Evolutionary conservation across 2,888 invertebrate species (phyloP).

Genomic region (Oasisia sp.): DNA sequence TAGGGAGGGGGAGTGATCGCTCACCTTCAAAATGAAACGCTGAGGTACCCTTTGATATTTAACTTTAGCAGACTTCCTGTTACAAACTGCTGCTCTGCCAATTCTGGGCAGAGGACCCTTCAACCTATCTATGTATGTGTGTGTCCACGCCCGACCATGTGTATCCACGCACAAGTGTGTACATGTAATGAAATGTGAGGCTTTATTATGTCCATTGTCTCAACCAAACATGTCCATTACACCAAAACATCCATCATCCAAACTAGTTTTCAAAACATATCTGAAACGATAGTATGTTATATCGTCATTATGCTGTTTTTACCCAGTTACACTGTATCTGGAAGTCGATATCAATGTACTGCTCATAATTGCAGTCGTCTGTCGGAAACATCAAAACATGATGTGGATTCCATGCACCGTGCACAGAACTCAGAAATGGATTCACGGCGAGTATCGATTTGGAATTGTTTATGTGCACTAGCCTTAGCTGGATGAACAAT

Average conservation of each 20-base stretch:
- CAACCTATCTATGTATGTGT: too few species aligned
- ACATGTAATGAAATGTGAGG: not conserved
- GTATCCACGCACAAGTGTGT: too few species aligned
- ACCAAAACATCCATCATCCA: not conserved
- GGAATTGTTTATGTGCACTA: not conserved
- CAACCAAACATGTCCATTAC: not conserved
- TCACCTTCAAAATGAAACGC: too few species aligned
- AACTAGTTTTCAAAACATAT: not conserved
- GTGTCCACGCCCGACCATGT: too few species aligned
- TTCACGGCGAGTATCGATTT: not conserved
- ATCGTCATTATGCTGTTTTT: not conserved
- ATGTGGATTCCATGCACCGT: not conserved
- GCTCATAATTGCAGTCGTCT: not conserved
- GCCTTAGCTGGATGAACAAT: not conserved
- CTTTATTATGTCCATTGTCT: not conserved
- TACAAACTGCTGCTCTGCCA: too few species aligned
- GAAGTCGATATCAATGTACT: not conserved
- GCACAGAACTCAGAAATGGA: not conserved
- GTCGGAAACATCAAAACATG: not conserved
- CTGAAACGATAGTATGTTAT: not conserved
- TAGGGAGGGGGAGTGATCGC: too few species aligned
- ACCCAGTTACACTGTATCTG: not conserved
- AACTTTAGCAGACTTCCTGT: too few species aligned
- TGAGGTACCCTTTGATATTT: too few species aligned
- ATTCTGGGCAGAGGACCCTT: too few species aligned